These are phyloP conservation scores for Drosophila mimica DNA, from an alignment of 2,888 invertebrate species.

Conservation along the genomic window DNA sequence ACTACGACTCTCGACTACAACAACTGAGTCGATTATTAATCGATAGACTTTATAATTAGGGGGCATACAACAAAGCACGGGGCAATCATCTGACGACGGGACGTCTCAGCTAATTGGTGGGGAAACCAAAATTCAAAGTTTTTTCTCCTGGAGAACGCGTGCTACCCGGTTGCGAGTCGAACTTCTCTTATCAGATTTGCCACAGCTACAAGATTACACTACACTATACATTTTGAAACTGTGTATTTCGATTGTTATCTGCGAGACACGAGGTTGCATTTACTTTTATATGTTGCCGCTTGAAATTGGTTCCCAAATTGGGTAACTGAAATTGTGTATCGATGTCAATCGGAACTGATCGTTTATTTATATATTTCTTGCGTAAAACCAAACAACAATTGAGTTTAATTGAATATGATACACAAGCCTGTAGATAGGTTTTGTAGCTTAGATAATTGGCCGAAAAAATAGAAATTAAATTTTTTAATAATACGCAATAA, in stretches of 20 bases:
- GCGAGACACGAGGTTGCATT: constrained; percentile 1
- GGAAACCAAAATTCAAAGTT: constrained; percentile 3
- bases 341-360: constrained; percentile 29
- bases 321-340: neutral
- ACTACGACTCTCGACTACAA: constrained; percentile 16
- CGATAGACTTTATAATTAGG: constrained; percentile 72
- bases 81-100: constrained; percentile 49
- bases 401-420: constrained; percentile 63
- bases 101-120: constrained; percentile 60
- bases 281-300: constrained; percentile 22
- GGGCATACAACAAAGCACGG: constrained; percentile 58
- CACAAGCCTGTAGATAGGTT: constrained; percentile 26
- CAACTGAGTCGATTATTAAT: constrained; percentile 67
- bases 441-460: neutral
- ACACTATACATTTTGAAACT: neutral
- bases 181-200: constrained; percentile 38
- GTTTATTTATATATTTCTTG: constrained; percentile 63
- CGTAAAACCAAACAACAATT: constrained; percentile 61
- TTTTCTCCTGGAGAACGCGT: constrained; percentile 44
- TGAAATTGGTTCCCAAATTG: neutral
- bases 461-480: neutral
- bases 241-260: constrained; percentile 33
- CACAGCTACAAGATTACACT: constrained; percentile 11
- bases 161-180: constrained; percentile 29
- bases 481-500: neutral